Conservation (phyloP, 2,113 vertebrate genomes). For the Stomatorhinus ivindoensis region DNA sequence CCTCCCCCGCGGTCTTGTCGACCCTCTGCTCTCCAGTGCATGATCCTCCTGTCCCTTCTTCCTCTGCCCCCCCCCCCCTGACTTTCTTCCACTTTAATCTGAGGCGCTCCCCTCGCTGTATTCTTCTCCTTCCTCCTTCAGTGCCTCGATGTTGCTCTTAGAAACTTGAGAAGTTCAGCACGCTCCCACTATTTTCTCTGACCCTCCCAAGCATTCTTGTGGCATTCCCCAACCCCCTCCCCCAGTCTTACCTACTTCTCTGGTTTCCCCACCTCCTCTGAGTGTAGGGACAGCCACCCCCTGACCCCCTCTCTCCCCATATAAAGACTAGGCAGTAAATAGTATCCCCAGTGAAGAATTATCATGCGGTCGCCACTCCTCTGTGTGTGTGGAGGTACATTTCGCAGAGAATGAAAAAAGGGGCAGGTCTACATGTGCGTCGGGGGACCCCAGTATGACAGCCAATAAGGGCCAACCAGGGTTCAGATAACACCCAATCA, state of each 20-base stretch:
- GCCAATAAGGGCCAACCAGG: slow-evolving; percentile 25
- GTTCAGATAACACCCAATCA: slow-evolving; percentile 25
- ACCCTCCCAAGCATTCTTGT: slow-evolving; percentile 28
- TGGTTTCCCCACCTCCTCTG: background rate
- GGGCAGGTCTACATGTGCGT: background rate
- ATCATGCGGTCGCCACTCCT: slow-evolving; percentile 40
- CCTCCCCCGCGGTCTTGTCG: background rate
- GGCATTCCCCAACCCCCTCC: slow-evolving; percentile 36
- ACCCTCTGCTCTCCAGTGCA: background rate
- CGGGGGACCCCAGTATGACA: background rate
- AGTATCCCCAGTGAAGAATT: slow-evolving; percentile 46
- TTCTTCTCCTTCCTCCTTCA: background rate
- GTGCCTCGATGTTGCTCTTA: background rate
- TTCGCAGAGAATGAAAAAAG: background rate
- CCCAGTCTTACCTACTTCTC: background rate
- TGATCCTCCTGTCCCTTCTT: background rate
- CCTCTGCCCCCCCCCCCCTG: background rate
- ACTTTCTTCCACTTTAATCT: slow-evolving; percentile 5
- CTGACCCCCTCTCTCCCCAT: slow-evolving; percentile 27
- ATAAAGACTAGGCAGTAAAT: slow-evolving; percentile 48
- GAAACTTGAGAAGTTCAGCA: slow-evolving; percentile 8
- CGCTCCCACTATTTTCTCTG: slow-evolving; percentile 22
- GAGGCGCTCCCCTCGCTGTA: background rate
- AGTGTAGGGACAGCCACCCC: slow-evolving; percentile 10
- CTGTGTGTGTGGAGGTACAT: background rate